Base-by-base conservation (phyloP, 2,888 invertebrate species). In the Euplexia lucipara region DNA sequence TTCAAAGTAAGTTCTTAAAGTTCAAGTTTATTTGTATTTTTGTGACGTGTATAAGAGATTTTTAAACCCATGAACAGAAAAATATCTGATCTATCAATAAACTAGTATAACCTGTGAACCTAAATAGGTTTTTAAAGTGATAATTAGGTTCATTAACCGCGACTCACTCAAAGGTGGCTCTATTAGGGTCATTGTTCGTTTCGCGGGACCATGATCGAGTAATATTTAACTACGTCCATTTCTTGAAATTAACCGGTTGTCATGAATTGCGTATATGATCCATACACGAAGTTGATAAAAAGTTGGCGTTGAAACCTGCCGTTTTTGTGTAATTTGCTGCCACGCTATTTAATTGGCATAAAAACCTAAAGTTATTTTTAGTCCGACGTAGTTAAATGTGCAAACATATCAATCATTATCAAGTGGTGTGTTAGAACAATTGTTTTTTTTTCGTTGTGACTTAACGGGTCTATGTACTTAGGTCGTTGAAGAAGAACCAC, bases 211-310 rank as follows among this genome's bases (percentile, higher is more conserved):
- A 37, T 49, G 42, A 52, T 62, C 20, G 9, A 53, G 42, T 34
- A 20, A 20, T 30, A 52, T 58, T 70, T 18, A 39, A 53, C 52
- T 32, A 44, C 54, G 45, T 35, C 14, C 32, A 45, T 53, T 47
- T 26, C 26, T 26, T 26, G 10, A 26, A 10, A 53, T 44, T n/a
- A 61, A 73, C 67, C 37, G 41, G 73, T 70, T 76, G 9, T 34
- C 18, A 41, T 32, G 22, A 49, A 48, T 57, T 49, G 12, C 52
- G 39, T 41, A 45, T 49, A 47, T 52, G 34, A n/a, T 60, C 37
- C 52, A 47, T 48, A 54, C 41, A 42, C 30, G 48, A 59, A 60
- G 16, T 34, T 67, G 34, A 65, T 60, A 66, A 59, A 70, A 59
- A 37, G 12, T 30, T 12, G 20, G 9, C n/a, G 12, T n/a, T 37